These are phyloP conservation scores for Nyctibius bracteatus DNA, from an alignment of 2,113 vertebrate species.

Conservation along the genomic window DNA sequence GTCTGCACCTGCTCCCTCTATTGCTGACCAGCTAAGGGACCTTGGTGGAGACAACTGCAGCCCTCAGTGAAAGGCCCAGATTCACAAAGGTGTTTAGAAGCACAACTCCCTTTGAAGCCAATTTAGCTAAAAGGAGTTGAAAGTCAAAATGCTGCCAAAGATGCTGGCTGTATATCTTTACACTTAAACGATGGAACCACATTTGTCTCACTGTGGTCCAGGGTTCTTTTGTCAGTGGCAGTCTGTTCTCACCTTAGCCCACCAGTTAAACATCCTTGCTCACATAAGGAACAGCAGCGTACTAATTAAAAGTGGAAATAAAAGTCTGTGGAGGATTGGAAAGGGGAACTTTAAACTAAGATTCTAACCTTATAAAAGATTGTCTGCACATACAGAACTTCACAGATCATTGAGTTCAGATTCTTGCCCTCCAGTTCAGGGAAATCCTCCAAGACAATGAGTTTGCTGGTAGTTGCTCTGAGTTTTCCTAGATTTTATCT, in stretches of 20 bases:
- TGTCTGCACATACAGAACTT: neutral
- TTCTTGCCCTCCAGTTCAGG: neutral
- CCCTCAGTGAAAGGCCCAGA: neutral
- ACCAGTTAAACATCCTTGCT: neutral
- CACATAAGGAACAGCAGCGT: neutral
- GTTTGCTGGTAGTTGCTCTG: neutral
- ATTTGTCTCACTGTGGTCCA: neutral
- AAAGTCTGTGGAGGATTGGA: neutral
- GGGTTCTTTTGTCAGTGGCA: neutral
- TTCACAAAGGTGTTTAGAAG: neutral
- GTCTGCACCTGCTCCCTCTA: neutral
- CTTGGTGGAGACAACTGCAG: neutral
- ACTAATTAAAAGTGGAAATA: neutral
- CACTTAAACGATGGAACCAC: neutral
- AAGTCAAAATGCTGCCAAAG: neutral
- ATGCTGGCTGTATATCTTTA: neutral
- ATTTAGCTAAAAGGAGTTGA: neutral
- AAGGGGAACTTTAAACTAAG: neutral
- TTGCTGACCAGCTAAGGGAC: neutral
- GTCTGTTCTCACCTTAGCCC: neutral
- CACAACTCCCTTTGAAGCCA: neutral
- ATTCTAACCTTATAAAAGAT: neutral
- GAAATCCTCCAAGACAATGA: neutral
- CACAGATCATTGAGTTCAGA: neutral
- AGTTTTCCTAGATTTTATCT: neutral